A percentile compares a stretch with the other conserved stretches of the same genome.
phyloP scores from a whole-genome alignment of 2,888 invertebrate genomes.

The Clistopyga incitator region DNA sequence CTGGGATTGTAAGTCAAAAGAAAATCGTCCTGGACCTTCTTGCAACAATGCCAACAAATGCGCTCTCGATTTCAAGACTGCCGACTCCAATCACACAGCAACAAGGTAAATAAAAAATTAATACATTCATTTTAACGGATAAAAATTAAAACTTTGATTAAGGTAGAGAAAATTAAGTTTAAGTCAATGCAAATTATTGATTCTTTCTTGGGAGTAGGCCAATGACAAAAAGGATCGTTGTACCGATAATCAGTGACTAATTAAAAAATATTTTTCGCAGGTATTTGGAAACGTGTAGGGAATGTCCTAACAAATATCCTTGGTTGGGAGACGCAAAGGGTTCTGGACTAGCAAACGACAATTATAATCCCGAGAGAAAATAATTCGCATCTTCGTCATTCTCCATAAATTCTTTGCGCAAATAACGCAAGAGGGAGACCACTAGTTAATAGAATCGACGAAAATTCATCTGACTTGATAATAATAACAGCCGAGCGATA shows the following conservation, averaged over 20 bases:
- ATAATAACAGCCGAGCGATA: conserved; percentile 40
- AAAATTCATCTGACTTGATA: conserved; percentile 8
- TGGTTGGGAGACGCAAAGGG: conserved; percentile 96
- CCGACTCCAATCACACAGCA: conserved; percentile 91
- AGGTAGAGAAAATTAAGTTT: too few species aligned
- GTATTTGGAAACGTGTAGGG: conserved; percentile 94
- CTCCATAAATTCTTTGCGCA: conserved; percentile 28
- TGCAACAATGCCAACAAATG: conserved; percentile 94
- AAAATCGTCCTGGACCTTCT: conserved; percentile 89
- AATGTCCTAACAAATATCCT: conserved; percentile 94
- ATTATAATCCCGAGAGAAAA: conserved; percentile 89
- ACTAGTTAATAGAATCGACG: conserved; percentile 26
- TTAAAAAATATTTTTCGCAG: conserved; percentile 81
- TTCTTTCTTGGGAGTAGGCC: too few species aligned
- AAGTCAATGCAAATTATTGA: too few species aligned
- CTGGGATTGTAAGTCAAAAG: conserved; percentile 92
- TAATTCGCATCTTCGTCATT: conserved; percentile 56
- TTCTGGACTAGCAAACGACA: conserved; percentile 92
- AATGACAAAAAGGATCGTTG: neutral
- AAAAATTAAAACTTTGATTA: too few species aligned
- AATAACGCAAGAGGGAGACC: neutral
- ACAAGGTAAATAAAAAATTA: conserved; percentile 85
- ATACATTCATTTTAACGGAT: neutral
- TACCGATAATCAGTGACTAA: neutral
- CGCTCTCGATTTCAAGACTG: conserved; percentile 91